Evolutionary conservation across 2,113 vertebrate species (phyloP).

Genomic region (Xyliphius kryptos): DNA sequence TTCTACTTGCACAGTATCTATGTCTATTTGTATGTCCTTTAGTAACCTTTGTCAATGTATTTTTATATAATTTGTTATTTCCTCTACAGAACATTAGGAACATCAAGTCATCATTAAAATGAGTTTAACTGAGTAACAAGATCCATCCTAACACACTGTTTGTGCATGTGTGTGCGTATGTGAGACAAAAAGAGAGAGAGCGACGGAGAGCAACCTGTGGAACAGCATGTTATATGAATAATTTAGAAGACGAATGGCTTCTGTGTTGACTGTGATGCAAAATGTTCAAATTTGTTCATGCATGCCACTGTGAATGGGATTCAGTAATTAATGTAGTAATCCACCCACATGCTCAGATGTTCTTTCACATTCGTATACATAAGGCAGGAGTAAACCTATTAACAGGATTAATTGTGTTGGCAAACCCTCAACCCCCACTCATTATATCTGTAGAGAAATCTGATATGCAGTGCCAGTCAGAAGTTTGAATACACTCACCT

Average conservation of each 20-base stretch:
- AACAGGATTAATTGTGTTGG: too few species aligned
- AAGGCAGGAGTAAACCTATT: background rate
- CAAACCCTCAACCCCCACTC: too few species aligned
- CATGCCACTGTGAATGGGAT: background rate
- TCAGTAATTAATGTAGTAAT: conserved; percentile 1
- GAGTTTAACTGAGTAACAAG: conserved; percentile 18
- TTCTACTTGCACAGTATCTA: too few species aligned
- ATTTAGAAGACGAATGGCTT: conserved; percentile 21
- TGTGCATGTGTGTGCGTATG: conserved; percentile 9
- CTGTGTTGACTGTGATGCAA: background rate
- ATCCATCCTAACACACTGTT: conserved; percentile 4
- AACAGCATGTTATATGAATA: conserved; percentile 28
- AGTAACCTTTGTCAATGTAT: conserved; percentile 2
- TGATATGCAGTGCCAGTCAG: too few species aligned
- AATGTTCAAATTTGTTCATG: background rate
- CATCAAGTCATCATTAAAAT: conserved; percentile 31
- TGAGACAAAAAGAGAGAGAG: background rate
- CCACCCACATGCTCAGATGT: background rate
- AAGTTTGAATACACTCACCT: too few species aligned
- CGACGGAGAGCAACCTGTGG: background rate
- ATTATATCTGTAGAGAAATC: too few species aligned
- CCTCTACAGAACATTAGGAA: conserved; percentile 17
- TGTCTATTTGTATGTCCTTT: background rate
- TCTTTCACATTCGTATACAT: background rate
- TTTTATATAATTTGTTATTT: conserved; percentile 35